Evolutionary conservation across 2,113 vertebrate species (phyloP).

Genomic region (Delphinus delphis): DNA sequence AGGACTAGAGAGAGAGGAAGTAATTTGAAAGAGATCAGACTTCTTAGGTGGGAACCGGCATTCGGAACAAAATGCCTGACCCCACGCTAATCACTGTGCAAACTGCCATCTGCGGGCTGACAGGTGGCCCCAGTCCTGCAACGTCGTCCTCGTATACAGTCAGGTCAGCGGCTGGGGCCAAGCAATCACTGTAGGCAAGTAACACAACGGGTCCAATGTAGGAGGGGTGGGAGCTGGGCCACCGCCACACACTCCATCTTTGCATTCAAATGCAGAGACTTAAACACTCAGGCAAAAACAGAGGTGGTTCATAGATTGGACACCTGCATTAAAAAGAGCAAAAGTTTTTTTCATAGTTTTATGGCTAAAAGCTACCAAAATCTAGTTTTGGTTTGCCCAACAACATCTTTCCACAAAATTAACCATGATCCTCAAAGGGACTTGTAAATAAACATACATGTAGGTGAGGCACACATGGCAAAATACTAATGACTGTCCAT

Average conservation of each 20-base stretch:
- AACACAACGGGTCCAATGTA: fast-evolving
- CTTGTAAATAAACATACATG: not conserved
- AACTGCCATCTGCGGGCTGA: not conserved
- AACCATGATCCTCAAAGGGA: not conserved
- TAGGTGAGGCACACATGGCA: fast-evolving
- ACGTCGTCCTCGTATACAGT: fast-evolving
- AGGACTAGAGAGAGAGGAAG: not conserved
- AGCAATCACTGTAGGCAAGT: not conserved
- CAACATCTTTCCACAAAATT: not conserved
- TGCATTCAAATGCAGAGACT: not conserved
- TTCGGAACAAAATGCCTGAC: not conserved
- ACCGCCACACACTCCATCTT: not conserved
- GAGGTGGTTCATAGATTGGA: not conserved
- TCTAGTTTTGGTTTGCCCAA: not conserved
- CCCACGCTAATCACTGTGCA: not conserved
- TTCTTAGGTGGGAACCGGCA: not conserved
- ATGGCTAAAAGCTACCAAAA: not conserved
- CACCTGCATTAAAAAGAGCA: not conserved
- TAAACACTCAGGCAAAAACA: not conserved
- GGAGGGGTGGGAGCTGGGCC: not conserved
- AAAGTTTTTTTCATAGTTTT: not conserved
- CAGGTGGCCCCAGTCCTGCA: no score
- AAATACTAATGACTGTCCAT: not conserved
- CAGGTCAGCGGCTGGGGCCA: no score
- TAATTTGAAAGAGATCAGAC: not conserved